Evolutionary conservation across 2,113 vertebrate genomes (phyloP).

Genomic region (Nothobranchius furzeri): DNA sequence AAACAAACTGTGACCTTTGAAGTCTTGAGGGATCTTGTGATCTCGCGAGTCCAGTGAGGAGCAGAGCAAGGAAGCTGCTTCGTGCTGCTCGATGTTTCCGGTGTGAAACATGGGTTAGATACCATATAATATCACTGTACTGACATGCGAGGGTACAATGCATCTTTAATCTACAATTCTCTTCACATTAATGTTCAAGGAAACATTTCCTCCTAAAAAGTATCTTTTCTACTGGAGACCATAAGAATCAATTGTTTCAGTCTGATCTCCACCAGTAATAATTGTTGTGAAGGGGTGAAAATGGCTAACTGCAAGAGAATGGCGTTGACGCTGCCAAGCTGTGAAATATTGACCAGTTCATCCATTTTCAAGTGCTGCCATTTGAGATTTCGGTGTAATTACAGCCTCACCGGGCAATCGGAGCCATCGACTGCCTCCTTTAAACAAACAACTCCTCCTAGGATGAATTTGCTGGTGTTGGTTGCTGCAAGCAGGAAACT

Average conservation of each 20-base stretch:
- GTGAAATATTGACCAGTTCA: slow-evolving; percentile 75
- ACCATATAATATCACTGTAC: too few species aligned
- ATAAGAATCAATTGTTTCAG: background rate
- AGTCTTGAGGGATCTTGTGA: too few species aligned
- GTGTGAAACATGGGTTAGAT: too few species aligned
- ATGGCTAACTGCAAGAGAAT: slow-evolving; percentile 61
- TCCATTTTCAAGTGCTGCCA: slow-evolving; percentile 68
- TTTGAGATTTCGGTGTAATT: slow-evolving; percentile 84
- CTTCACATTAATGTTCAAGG: too few species aligned
- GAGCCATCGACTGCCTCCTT: slow-evolving; percentile 63
- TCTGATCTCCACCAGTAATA: slow-evolving; percentile 75
- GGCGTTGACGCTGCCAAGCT: slow-evolving; percentile 54
- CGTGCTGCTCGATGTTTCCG: too few species aligned
- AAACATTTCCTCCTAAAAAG: too few species aligned
- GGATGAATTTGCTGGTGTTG: slow-evolving; percentile 32
- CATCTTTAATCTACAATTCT: too few species aligned
- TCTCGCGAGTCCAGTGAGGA: too few species aligned
- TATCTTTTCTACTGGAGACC: too few species aligned
- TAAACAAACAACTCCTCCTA: slow-evolving; percentile 65
- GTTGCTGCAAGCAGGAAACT: slow-evolving; percentile 22
- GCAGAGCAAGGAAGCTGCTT: too few species aligned
- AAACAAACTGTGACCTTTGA: too few species aligned
- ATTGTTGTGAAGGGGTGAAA: slow-evolving; percentile 61
- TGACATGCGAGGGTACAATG: too few species aligned
- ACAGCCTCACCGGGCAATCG: slow-evolving; percentile 73